These are phyloP conservation scores for Temnothorax unifasciatus DNA, from an alignment of 2,888 invertebrate genomes.

Conservation along the genomic window DNA sequence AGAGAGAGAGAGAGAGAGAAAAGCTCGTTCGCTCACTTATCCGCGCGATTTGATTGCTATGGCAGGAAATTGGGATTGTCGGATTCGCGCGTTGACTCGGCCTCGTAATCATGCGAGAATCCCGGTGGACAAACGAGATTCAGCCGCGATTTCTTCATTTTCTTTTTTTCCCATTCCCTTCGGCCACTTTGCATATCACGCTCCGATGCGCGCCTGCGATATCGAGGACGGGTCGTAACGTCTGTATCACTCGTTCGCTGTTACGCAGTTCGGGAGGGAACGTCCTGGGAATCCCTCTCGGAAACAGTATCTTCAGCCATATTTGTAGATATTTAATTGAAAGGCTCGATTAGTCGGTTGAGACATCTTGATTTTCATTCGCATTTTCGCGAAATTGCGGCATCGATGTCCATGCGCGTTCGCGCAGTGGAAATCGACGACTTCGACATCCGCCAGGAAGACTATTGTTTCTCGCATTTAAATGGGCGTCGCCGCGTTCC, in stretches of 20 bases:
- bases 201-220: slow-evolving; percentile 36
- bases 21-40: slow-evolving; percentile 26
- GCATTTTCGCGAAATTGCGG: not conserved
- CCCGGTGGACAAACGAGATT: slow-evolving; percentile 30
- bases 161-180: not conserved
- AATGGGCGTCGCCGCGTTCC: not conserved
- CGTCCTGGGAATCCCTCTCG: not conserved
- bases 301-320: not conserved
- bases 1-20: not conserved
- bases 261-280: not conserved
- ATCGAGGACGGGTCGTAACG: slow-evolving; percentile 29
- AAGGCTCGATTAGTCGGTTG: not conserved
- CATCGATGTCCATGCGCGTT: not conserved
- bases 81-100: slow-evolving; percentile 51
- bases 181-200: slow-evolving; percentile 44
- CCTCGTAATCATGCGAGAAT: slow-evolving; percentile 44
- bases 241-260: slow-evolving; percentile 32
- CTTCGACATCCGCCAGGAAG: slow-evolving; percentile 21
- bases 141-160: slow-evolving; percentile 17
- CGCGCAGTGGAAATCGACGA: not conserved
- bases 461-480: slow-evolving; percentile 33
- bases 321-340: not conserved
- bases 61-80: slow-evolving; percentile 60
- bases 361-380: too few relatives aligned
- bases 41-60: slow-evolving; percentile 54